Evolutionary conservation across 1,140 invertebrate genomes (phyloP).

Genomic region (Goniozus legneri): DNA sequence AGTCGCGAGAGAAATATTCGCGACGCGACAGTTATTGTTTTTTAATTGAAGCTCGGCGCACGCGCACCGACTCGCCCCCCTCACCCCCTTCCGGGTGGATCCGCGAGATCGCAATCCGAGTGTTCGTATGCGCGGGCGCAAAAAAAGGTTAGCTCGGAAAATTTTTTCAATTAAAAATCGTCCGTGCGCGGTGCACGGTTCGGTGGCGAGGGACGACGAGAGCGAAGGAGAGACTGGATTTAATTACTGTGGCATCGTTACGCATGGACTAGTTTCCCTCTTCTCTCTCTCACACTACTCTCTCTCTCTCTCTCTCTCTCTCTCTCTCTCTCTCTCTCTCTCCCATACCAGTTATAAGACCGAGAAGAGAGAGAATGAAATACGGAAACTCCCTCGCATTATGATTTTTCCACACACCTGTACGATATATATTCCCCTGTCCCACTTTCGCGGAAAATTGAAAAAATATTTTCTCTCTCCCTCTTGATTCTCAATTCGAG

Average conservation of each 20-base stretch:
- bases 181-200: conserved; percentile 22
- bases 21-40: conserved; percentile 31
- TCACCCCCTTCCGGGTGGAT: background rate
- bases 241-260: conserved; percentile 46
- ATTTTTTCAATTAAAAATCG: conserved; percentile 50
- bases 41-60: conserved; percentile 28
- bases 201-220: conserved; percentile 3
- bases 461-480: too few species aligned
- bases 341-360: too few species aligned
- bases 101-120: background rate
- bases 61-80: conserved; percentile 4
- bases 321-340: background rate
- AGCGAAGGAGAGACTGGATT: conserved; percentile 27
- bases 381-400: too few species aligned
- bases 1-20: too few species aligned
- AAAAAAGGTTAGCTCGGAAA: conserved; percentile 40
- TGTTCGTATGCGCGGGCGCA: conserved; percentile 12
- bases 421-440: too few species aligned
- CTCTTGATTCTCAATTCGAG: too few species aligned
- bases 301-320: background rate
- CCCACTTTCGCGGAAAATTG: too few species aligned
- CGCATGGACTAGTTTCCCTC: conserved; percentile 30
- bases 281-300: conserved; percentile 3
- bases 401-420: too few species aligned
- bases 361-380: too few species aligned